Percentiles rank a stretch among this genome's conserved stretches.
Evolutionary conservation across 1,140 invertebrate species (phyloP).

Genomic region (Drosophila seguyi): DNA sequence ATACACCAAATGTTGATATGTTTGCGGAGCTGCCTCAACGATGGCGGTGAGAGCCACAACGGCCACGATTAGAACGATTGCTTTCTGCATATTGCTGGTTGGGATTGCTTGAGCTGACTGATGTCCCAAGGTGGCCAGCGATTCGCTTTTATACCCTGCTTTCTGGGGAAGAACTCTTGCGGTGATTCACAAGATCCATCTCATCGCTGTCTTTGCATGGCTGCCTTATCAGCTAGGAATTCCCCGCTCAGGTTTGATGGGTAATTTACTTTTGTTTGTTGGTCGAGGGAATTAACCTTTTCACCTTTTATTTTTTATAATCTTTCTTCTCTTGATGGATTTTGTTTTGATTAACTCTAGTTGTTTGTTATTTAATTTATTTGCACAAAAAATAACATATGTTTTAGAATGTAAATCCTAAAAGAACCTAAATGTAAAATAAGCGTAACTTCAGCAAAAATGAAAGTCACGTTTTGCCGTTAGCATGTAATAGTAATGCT

Average conservation of each 20-base stretch:
- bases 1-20: constrained; percentile 31
- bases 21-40: constrained; percentile 52
- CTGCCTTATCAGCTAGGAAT: constrained; percentile 56
- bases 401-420: not conserved
- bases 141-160: constrained; percentile 32
- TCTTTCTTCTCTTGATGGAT: not conserved
- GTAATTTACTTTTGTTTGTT: constrained; percentile 34
- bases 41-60: constrained; percentile 53
- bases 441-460: not conserved
- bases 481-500: too few relatives aligned
- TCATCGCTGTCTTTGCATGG: not conserved
- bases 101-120: constrained; percentile 34
- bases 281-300: constrained; percentile 17
- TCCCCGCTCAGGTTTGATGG: constrained; percentile 27
- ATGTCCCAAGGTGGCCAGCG: constrained; percentile 14
- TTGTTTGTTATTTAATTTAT: not conserved
- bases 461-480: too few relatives aligned
- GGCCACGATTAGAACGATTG: constrained; percentile 54
- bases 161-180: constrained; percentile 49
- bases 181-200: constrained; percentile 56
- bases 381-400: not conserved
- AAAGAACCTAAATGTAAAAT: not conserved
- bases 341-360: not conserved
- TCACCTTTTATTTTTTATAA: constrained; percentile 15
- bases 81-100: constrained; percentile 54